Conservation (phyloP, 2,113 vertebrate genomes). For the Orthonyx spaldingii region DNA sequence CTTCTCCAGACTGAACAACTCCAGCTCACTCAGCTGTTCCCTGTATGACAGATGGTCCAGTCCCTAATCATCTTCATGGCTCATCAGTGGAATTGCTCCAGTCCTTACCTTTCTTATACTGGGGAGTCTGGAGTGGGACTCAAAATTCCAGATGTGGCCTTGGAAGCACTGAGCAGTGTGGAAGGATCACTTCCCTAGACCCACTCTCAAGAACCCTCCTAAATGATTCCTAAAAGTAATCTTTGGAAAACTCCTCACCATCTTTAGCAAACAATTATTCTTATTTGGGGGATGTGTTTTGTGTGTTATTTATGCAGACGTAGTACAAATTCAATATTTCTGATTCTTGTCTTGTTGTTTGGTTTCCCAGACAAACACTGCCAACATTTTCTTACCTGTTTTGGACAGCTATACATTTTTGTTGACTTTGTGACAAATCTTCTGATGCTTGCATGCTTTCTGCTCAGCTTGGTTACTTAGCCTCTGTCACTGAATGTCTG, state of each 20-base stretch:
- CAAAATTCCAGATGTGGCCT: background rate
- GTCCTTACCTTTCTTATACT: background rate
- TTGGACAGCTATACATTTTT: background rate
- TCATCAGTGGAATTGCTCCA: background rate
- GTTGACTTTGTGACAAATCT: background rate
- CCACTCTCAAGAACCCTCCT: background rate
- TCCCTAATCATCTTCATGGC: background rate
- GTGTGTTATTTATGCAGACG: background rate
- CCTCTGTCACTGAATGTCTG: background rate
- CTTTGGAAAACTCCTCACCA: background rate
- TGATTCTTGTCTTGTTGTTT: background rate
- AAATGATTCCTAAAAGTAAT: background rate
- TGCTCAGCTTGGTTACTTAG: background rate
- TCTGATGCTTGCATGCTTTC: background rate
- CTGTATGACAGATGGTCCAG: background rate
- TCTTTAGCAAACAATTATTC: background rate
- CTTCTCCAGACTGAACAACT: background rate
- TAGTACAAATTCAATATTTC: background rate
- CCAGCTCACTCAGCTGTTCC: background rate
- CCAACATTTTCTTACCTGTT: background rate
- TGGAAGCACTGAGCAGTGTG: too few species aligned
- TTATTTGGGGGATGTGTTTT: background rate
- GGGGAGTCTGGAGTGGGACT: background rate
- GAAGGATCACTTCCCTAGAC: background rate
- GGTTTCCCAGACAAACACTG: background rate